A percentile compares a stretch with the other conserved stretches of the same genome.
Conservation (phyloP, 2,113 vertebrate genomes). For the Calidris pygmaea region DNA sequence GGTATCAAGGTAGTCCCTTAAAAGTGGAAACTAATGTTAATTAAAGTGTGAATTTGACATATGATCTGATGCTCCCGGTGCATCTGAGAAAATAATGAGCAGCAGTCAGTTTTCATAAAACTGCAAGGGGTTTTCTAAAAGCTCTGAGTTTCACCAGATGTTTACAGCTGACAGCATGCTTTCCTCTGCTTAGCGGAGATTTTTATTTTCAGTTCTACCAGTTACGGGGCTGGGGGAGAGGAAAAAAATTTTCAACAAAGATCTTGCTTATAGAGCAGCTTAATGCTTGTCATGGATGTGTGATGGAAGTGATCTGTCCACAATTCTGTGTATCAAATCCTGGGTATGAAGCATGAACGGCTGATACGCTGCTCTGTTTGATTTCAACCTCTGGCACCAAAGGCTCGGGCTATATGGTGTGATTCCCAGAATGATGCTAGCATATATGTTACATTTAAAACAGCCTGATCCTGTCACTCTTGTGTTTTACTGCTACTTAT, state of each 20-base stretch:
- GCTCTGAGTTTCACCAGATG: slow-evolving; percentile 55
- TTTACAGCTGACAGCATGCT: slow-evolving; percentile 44
- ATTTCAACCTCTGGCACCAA: neutral
- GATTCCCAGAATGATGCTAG: neutral
- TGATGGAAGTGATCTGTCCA: slow-evolving; percentile 50
- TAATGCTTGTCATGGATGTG: slow-evolving; percentile 18
- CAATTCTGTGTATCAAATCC: neutral
- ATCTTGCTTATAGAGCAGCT: slow-evolving; percentile 1
- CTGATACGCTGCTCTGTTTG: neutral
- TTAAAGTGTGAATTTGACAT: slow-evolving; percentile 3
- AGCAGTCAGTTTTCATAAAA: slow-evolving; percentile 16
- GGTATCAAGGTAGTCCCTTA: neutral
- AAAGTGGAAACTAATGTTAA: neutral
- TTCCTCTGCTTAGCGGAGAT: neutral
- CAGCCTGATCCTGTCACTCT: neutral
- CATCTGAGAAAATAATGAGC: slow-evolving; percentile 29
- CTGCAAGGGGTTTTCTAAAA: slow-evolving; percentile 2
- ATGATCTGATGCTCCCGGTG: neutral
- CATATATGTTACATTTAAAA: neutral
- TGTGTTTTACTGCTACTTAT: neutral
- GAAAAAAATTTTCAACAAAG: neutral
- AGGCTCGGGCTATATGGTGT: neutral
- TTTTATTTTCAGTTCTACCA: slow-evolving; percentile 24
- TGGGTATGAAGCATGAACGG: neutral
- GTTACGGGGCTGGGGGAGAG: neutral